Conservation (phyloP, 2,888 invertebrate genomes). For the Alviniconcha strummeri region DNA sequence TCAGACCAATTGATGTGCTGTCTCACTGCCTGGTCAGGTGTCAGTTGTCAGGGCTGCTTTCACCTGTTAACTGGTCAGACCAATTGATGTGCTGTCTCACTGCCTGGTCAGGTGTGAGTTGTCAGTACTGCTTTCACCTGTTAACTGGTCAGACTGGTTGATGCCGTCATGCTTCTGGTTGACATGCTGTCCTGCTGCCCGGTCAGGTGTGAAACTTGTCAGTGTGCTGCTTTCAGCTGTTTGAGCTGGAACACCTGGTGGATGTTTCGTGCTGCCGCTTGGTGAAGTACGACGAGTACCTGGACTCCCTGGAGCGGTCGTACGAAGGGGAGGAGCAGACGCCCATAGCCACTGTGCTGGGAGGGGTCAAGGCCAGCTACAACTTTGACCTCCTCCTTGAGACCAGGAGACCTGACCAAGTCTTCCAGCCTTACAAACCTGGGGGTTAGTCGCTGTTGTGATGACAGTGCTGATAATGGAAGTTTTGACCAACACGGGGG, state of each 20-base stretch:
- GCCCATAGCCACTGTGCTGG: slow-evolving; percentile 74
- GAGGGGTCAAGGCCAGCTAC: slow-evolving; percentile 74
- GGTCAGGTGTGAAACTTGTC: too few species aligned
- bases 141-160: too few species aligned
- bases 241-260: slow-evolving; percentile 78
- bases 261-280: slow-evolving; percentile 82
- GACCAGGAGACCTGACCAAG: slow-evolving; percentile 78
- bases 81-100: too few species aligned
- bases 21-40: too few species aligned
- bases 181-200: too few species aligned
- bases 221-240: slow-evolving; percentile 71
- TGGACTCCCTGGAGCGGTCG: slow-evolving; percentile 81
- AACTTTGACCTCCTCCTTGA: slow-evolving; percentile 82
- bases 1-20: too few species aligned
- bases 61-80: too few species aligned
- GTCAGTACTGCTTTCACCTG: too few species aligned
- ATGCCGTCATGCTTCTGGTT: too few species aligned
- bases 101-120: too few species aligned
- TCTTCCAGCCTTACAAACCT: slow-evolving; percentile 80
- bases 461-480: background rate
- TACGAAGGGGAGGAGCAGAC: slow-evolving; percentile 79
- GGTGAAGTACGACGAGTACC: slow-evolving; percentile 81
- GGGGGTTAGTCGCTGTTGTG: slow-evolving; percentile 75
- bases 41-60: too few species aligned
- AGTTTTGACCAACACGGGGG: too few species aligned